Base-by-base conservation (phyloP, 1,140 invertebrate genomes). In the Drosophila virilis region DNA sequence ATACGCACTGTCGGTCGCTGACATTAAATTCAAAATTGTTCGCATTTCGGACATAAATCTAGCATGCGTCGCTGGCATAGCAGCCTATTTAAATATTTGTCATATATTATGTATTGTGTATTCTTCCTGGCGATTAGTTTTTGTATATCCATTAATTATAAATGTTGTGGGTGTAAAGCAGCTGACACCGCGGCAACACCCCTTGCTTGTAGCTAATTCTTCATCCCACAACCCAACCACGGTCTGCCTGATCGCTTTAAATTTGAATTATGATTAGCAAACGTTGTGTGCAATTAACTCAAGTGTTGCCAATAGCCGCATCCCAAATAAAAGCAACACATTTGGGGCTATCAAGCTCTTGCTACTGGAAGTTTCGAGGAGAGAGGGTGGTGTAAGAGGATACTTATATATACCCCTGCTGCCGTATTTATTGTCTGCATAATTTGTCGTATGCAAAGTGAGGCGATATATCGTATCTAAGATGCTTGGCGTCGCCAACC, bases 11-110 rank as follows among this genome's bases (percentile, higher is more conserved):
- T 68, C 62, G 67, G 38, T 43, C 61, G 58, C 52, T 60, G 10
- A n/a, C 57, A 62, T 88, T 82, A 79, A 88, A 86, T 88, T 69
- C 72, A 57, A 86, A 72, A 81, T 66, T 86, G 60, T 66, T 72
- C 68, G 58, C 78, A 82, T 76, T 83, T 74, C 48, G 72, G 71
- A 45, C 68, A 88, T 82, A 86, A 88, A 88, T 82, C 68, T 70
- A 77, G 61, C 33, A 68, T 76, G 54, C 59, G 42, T 50, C 70
- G 59, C 2, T 66, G 51, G 42, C 73, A 62, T 22, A 64, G 45
- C 52, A 57, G 62, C 74, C 51, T 62, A 80, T 83, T 81, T 72
- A 65, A 77, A 82, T 78, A 66, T 48, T 65, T 40, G 37, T 10
- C 15, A 51, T 65, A 43, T 58, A 64, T 57, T 57, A 59, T 8